Base-by-base conservation (phyloP, 2,888 invertebrate species). In the Neoaliturus tenellus region DNA sequence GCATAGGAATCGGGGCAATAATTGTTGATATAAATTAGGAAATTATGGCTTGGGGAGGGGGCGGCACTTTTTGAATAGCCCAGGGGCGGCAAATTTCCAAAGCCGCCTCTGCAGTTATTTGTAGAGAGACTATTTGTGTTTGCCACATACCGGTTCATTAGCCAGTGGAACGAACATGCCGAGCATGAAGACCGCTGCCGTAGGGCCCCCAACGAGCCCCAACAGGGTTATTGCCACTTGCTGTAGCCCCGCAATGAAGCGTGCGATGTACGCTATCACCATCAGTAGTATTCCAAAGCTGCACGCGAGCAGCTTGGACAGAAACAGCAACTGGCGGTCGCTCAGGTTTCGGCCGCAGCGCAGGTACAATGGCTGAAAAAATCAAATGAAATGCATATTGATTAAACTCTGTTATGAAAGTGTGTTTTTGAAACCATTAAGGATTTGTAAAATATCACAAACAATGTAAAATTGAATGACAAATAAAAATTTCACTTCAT, bases 151-250 rank as follows among this genome's bases (percentile, higher is more conserved):
- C 89, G 92, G 92, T 31, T 94, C 91, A 89, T 95, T 95, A 1
- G 94, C 93, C 91, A 92, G 93, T 0, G 95, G 95, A 85, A 95
- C 91, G 87, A 95, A 94, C 89, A 95, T 93, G 44, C 95, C 95
- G 89, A 95, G 92, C 0, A 93, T 91, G 89, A 95, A 96, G 75
- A 96, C 93, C 73, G 95, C 96, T 6, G 95, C 90, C 1, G 95
- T 90, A 83, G 95, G 94, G 3, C 95, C 95, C 0, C 95, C 95
- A 0, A 95, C 62, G 20, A 84, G 48, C 17, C 84, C 84, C 8
- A 41, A 23, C n/a, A 84, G 48, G 5, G 84, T 81, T 8, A 84
- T 33, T 3, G 44, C 81, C n/a, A 69, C 87, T 91, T 95, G 86
- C 35, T 95, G 93, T 28, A 95, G 90, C 10, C 94, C 93, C 8